Percentiles rank a stretch among this genome's conserved stretches.
Evolutionary conservation across 2,888 invertebrate genomes (phyloP).

Genomic region (Dryomyza anilis): DNA sequence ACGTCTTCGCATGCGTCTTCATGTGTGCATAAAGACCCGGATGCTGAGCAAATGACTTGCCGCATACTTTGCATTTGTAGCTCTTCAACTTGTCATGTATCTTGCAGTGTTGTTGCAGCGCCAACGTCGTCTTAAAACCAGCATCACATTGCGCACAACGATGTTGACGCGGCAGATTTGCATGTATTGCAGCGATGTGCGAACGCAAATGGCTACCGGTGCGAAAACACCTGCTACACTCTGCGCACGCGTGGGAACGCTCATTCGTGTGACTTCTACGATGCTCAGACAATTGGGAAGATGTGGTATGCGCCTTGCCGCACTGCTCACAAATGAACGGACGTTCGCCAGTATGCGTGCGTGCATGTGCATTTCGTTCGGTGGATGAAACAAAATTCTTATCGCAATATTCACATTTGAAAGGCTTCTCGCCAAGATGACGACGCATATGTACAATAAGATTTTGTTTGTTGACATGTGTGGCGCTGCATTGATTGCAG

Average conservation of each 20-base stretch:
- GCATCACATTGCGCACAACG: slow-evolving; percentile 28
- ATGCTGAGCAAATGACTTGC: slow-evolving; percentile 35
- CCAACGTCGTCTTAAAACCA: slow-evolving; percentile 31
- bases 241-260: slow-evolving; percentile 28
- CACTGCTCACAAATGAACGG: slow-evolving; percentile 37
- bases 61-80: slow-evolving; percentile 36
- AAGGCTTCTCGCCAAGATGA: slow-evolving; percentile 35
- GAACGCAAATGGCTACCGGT: slow-evolving; percentile 28
- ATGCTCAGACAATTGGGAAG: slow-evolving; percentile 34
- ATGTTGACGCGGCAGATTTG: slow-evolving; percentile 29
- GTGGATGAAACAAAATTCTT: slow-evolving; percentile 33
- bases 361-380: slow-evolving; percentile 31
- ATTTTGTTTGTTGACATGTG: slow-evolving; percentile 34
- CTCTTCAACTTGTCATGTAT: slow-evolving; percentile 33
- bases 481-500: slow-evolving; percentile 32
- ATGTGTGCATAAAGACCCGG: slow-evolving; percentile 37
- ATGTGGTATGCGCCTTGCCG: slow-evolving; percentile 31
- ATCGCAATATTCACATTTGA: slow-evolving; percentile 33
- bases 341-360: slow-evolving; percentile 34
- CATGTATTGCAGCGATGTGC: slow-evolving; percentile 26
- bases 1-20: slow-evolving; percentile 33
- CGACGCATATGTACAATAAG: slow-evolving; percentile 34
- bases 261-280: slow-evolving; percentile 33
- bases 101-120: slow-evolving; percentile 32
- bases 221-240: slow-evolving; percentile 35